Percentiles rank a stretch among this genome's conserved stretches.
Evolutionary conservation across 2,888 invertebrate genomes (phyloP).

Genomic region (Harpagoxenus sublaevis): DNA sequence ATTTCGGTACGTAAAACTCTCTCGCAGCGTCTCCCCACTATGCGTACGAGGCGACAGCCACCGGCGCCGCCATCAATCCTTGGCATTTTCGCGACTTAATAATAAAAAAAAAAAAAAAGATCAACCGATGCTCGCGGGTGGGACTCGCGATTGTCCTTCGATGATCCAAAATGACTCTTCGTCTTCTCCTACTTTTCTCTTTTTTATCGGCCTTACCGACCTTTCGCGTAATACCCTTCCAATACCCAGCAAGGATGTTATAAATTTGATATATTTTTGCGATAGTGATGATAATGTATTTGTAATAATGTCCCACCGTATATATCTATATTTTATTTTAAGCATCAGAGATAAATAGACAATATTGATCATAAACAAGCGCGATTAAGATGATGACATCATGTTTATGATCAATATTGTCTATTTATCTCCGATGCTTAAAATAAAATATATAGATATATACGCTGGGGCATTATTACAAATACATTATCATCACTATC

Average conservation of each 20-base stretch:
- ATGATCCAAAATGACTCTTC: slow-evolving; percentile 34
- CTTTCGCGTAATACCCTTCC: slow-evolving; percentile 4
- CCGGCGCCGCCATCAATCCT: slow-evolving; percentile 60
- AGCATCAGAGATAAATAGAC: neutral
- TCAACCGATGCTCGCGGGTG: slow-evolving; percentile 41
- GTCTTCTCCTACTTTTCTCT: neutral
- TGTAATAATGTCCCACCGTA: neutral
- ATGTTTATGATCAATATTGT: too few relatives aligned
- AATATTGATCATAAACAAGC: neutral
- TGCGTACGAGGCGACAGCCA: slow-evolving; percentile 24
- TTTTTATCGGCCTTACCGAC: neutral
- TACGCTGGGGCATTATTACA: too few relatives aligned
- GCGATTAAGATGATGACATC: neutral
- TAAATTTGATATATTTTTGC: neutral
- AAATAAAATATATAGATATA: too few relatives aligned
- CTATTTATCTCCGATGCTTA: too few relatives aligned
- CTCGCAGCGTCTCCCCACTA: slow-evolving; percentile 75
- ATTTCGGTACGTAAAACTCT: slow-evolving; percentile 85
- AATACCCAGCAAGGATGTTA: neutral
- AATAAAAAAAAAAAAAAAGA: slow-evolving; percentile 54
- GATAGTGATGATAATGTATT: neutral
- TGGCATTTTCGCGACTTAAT: slow-evolving; percentile 33
- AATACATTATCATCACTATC: too few relatives aligned
- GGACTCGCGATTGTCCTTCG: slow-evolving; percentile 57
- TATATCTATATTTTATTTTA: neutral